Conservation (phyloP, 2,797 vertebrate genomes). For the Limnodromus scolopaceus region DNA sequence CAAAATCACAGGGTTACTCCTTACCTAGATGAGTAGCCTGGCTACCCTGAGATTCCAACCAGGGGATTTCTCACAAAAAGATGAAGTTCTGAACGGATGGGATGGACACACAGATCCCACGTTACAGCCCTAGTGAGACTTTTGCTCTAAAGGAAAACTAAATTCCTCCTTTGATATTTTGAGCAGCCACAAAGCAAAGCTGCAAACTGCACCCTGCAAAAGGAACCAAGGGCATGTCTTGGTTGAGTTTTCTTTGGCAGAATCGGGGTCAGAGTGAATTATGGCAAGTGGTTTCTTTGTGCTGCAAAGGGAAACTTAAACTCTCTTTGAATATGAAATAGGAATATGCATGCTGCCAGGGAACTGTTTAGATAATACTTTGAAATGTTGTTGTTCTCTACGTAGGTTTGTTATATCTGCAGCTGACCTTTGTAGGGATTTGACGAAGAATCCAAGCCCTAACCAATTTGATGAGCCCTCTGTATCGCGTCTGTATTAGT, state of each 20-base stretch:
- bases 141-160: not conserved
- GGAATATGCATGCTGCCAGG: not conserved
- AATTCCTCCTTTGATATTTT: not conserved
- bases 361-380: not conserved
- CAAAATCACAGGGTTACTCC: not conserved
- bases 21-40: not conserved
- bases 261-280: not conserved
- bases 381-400: not conserved
- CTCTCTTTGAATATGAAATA: not conserved
- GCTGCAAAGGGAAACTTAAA: not conserved
- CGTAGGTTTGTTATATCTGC: not conserved
- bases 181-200: not conserved
- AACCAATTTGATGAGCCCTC: not conserved
- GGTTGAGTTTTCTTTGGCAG: not conserved
- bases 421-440: not conserved
- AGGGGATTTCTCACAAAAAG: not conserved
- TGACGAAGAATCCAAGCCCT: not conserved
- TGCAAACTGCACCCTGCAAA: not conserved
- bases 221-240: not conserved
- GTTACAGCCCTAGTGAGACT: not conserved
- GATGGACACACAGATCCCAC: not conserved
- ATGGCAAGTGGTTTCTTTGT: not conserved
- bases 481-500: not conserved
- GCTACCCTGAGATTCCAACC: not conserved
- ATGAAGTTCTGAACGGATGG: not conserved